Evolutionary conservation across 2,113 vertebrate genomes (phyloP), one percentile per base, ranked within the genome.

Genomic region (Hippoglossus stenolepis): DNA sequence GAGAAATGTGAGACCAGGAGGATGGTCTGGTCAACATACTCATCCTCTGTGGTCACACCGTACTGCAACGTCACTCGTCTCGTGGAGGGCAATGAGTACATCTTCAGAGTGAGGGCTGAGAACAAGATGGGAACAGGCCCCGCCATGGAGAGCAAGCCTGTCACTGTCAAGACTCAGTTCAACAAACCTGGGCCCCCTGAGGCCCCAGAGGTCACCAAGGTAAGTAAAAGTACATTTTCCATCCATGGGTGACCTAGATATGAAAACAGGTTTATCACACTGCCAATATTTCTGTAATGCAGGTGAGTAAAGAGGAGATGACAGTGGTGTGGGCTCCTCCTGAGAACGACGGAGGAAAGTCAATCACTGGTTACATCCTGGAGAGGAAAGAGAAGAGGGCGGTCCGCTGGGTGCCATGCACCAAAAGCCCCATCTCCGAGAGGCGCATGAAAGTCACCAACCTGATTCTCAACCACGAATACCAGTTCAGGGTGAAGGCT

Each of bases 101-200:
- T 99, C 86, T 99, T 99, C 85, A 96, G 98, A 92, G 94, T 99
- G 28, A 96, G 97, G 84, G 97, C 98, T 77, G 98, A 99, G 89
- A 99, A 99, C 91, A 99, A 98, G 91, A 98, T 99, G 96, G 98
- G 98, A 82, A 97, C 97, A 38, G 98, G 98, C 23, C 97, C 96
- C 57, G 94, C 98, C 70, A 93, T 95, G 87, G 98, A 99, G 92
- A 98, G 95, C 78, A 98, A 96, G 43, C 95, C 97, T 73, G 93
- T 98, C 83, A 95, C 95, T 84, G 96, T 96, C 51, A 98, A 95
- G 94, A 98, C 97, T 11, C 97, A 97, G 78, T 99, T 95, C 75
- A 94, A 95, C 71, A 97, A 90, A 91, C 98, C 98, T 81, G 98
- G 98, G 65, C 96, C 97, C 26, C 98, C 98, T 0, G 97, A 99